Percentiles rank a stretch among this genome's conserved stretches.
Evolutionary conservation across 2,888 invertebrate species (phyloP).

Genomic region (Leucoma salicis): DNA sequence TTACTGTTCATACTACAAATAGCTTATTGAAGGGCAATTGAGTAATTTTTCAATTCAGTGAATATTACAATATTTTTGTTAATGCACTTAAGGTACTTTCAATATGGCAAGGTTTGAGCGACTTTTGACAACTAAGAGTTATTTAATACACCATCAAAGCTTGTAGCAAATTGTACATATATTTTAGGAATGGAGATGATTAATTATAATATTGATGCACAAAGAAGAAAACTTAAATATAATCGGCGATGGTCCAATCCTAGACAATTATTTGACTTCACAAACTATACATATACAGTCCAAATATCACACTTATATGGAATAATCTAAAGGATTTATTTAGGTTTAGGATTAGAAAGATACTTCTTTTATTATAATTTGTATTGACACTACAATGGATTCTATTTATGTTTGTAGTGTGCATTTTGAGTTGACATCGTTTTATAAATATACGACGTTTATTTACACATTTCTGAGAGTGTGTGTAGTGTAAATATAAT

Average conservation of each 20-base stretch:
- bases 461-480: not conserved
- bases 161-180: too few species aligned
- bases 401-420: conserved; percentile 12
- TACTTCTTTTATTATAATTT: not conserved
- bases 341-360: conserved; percentile 9
- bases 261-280: conserved; percentile 19
- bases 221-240: conserved; percentile 42
- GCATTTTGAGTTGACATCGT: conserved; percentile 12
- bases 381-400: not conserved
- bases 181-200: too few species aligned
- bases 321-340: conserved; percentile 12
- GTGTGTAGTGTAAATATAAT: conserved; percentile 7
- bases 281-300: conserved; percentile 18
- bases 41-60: too few species aligned
- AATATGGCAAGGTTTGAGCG: too few species aligned
- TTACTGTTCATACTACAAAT: conserved; percentile 24
- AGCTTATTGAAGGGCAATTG: too few species aligned
- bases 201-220: too few species aligned
- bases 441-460: not conserved
- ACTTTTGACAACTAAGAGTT: too few species aligned
- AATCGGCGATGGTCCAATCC: conserved; percentile 23
- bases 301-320: conserved; percentile 14
- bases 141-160: too few species aligned
- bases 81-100: too few species aligned
- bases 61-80: too few species aligned